These are phyloP conservation scores for Drosophila recens DNA, from an alignment of 2,888 invertebrate species.

Conservation along the genomic window DNA sequence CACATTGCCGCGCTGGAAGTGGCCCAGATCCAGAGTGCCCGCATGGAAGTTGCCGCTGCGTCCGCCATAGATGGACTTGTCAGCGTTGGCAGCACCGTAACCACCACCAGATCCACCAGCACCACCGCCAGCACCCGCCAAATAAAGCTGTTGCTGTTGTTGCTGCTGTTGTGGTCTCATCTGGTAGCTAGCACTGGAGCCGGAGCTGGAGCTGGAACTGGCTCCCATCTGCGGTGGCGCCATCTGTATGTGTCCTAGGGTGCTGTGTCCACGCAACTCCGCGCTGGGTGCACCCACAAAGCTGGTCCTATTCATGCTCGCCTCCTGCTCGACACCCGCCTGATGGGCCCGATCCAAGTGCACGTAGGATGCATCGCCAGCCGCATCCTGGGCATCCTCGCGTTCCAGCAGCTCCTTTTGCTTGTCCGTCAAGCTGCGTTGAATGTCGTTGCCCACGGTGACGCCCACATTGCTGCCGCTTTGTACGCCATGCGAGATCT, in stretches of 20 bases:
- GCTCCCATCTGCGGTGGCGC: constrained; percentile 46
- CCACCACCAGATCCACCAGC: constrained; percentile 3
- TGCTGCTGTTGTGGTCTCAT: constrained; percentile 47
- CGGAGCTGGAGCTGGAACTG: constrained; percentile 20
- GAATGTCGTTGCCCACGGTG: constrained; percentile 49
- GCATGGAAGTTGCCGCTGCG: constrained; percentile 81
- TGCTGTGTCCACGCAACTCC: constrained; percentile 64
- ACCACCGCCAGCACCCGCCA: constrained; percentile 40
- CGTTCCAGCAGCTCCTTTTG: constrained; percentile 83
- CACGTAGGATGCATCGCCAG: constrained; percentile 85
- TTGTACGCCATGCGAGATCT: constrained; percentile 55
- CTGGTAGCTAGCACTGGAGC: constrained; percentile 53
- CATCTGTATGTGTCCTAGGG: constrained; percentile 79
- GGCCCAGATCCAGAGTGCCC: constrained; percentile 82
- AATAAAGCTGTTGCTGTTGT: constrained; percentile 54
- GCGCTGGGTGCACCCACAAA: constrained; percentile 17
- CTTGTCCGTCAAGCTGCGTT: constrained; percentile 78
- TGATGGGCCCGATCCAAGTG: constrained; percentile 84
- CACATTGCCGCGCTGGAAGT: constrained; percentile 78
- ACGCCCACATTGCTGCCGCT: constrained; percentile 56
- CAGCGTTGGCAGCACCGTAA: constrained; percentile 48
- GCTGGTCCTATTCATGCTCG: constrained; percentile 33
- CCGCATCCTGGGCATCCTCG: constrained; percentile 83
- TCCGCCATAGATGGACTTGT: constrained; percentile 66
- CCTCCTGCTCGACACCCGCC: constrained; percentile 67